phyloP scores from a whole-genome alignment of 2,888 invertebrate genomes.

The Sminthurides aquaticus region DNA sequence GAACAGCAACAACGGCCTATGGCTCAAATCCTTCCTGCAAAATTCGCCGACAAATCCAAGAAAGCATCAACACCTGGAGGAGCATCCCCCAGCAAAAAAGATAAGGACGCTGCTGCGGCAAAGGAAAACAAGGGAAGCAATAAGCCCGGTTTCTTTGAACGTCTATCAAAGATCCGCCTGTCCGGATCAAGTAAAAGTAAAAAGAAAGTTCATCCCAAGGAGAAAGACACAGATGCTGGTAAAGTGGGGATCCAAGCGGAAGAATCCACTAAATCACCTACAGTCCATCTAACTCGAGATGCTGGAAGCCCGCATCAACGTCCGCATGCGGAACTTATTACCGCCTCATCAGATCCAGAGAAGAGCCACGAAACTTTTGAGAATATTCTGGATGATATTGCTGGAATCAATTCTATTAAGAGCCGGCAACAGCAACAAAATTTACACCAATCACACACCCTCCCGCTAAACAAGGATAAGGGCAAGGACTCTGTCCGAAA shows the following conservation, averaged over 20 bases:
- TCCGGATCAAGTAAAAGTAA: constrained; percentile 35
- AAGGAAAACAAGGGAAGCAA: too few relatives aligned
- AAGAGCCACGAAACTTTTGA: constrained; percentile 37
- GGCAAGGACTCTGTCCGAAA: constrained; percentile 26
- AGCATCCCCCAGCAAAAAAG: constrained; percentile 21
- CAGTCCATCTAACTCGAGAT: neutral
- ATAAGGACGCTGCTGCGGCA: constrained; percentile 26
- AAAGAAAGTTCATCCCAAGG: constrained; percentile 40
- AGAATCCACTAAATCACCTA: neutral
- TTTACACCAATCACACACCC: constrained; percentile 13
- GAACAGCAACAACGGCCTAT: constrained; percentile 15
- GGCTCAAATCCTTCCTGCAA: constrained; percentile 41
- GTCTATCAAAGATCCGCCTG: constrained; percentile 41
- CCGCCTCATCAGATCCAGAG: constrained; percentile 4
- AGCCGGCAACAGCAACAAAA: constrained; percentile 35
- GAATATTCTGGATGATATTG: constrained; percentile 42
- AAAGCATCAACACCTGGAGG: neutral
- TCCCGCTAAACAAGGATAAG: constrained; percentile 15
- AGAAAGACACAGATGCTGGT: constrained; percentile 20
- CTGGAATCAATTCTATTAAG: constrained; percentile 41
- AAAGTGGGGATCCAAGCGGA: constrained; percentile 23
- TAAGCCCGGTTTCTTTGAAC: constrained; percentile 42
- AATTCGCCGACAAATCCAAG: constrained; percentile 36
- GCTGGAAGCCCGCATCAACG: neutral
- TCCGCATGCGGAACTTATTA: constrained; percentile 1